Evolutionary conservation across 2,797 vertebrate genomes (phyloP).

Genomic region (Anolis apletophallus): DNA sequence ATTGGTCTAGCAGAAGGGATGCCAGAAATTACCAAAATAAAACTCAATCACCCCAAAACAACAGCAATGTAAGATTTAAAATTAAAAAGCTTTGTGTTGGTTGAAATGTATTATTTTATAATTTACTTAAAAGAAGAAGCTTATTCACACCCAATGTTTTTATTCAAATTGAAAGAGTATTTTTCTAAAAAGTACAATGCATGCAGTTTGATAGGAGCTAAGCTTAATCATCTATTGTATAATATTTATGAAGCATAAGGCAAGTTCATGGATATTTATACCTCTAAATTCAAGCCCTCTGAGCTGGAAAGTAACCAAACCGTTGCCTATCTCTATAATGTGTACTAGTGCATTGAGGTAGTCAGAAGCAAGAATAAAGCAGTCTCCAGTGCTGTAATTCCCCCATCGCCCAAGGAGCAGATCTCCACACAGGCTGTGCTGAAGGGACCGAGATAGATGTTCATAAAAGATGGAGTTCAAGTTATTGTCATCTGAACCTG

Average conservation of each 20-base stretch:
- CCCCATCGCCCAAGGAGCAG: constrained; percentile 95
- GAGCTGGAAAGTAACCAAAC: constrained; percentile 95
- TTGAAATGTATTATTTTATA: not conserved
- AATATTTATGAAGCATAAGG: not conserved
- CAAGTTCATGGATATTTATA: constrained; percentile 50
- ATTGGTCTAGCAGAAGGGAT: not conserved
- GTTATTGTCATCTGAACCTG: constrained; percentile 96
- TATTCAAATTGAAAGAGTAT: not conserved
- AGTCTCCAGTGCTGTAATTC: constrained; percentile 95
- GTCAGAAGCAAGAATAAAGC: constrained; percentile 98
- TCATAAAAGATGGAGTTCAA: constrained; percentile 99
- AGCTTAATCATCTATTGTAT: too few species aligned
- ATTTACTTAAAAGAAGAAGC: not conserved
- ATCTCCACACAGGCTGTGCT: constrained; percentile 96
- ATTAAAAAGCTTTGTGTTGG: not conserved
- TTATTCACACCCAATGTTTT: not conserved
- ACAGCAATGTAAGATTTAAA: not conserved
- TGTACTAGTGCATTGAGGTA: constrained; percentile 98
- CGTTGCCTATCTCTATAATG: constrained; percentile 97
- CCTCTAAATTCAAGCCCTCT: constrained; percentile 98
- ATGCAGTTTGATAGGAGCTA: too few species aligned
- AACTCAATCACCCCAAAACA: not conserved
- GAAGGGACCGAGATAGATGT: constrained; percentile 95
- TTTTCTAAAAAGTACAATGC: not conserved
- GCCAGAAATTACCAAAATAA: not conserved